These are phyloP conservation scores for Eurystomus glaucurus DNA, from an alignment of 2,797 vertebrate genomes.

Conservation along the genomic window DNA sequence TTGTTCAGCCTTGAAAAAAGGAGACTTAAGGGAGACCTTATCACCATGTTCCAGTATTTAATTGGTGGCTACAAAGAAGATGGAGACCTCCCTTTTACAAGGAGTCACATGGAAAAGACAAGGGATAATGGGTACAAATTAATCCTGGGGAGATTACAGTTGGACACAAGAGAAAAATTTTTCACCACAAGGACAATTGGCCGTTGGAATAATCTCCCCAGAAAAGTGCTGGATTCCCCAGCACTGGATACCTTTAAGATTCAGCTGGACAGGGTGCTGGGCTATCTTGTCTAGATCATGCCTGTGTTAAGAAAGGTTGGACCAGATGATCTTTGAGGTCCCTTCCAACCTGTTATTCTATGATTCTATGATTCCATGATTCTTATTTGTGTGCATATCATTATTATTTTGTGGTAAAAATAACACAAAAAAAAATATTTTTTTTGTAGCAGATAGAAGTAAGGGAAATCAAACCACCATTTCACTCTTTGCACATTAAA, in stretches of 20 bases:
- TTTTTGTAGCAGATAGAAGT: too few species aligned
- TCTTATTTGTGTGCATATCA: not conserved
- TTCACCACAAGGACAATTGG: too few species aligned
- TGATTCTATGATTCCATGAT: not conserved
- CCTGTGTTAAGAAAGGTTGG: not conserved
- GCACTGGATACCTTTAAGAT: not conserved
- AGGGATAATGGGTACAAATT: not conserved
- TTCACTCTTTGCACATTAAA: not conserved
- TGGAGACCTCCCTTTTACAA: not conserved
- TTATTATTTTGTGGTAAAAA: not conserved
- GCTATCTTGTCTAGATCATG: not conserved
- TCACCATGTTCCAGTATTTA: not conserved
- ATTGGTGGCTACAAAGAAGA: not conserved
- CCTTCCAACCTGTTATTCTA: not conserved
- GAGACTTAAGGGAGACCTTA: not conserved
- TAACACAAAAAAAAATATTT: too few species aligned
- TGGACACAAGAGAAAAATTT: not conserved
- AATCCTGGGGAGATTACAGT: not conserved
- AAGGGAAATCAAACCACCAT: not conserved
- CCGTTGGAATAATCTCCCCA: too few species aligned
- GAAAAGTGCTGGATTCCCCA: too few species aligned
- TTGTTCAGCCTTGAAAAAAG: not conserved
- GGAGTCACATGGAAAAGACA: not conserved
- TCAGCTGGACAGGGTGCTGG: too few species aligned
- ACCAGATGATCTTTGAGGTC: not conserved